Percentiles rank a stretch among this genome's conserved stretches.
Evolutionary conservation across 2,888 invertebrate genomes (phyloP).

Genomic region (Hemaris fuciformis): DNA sequence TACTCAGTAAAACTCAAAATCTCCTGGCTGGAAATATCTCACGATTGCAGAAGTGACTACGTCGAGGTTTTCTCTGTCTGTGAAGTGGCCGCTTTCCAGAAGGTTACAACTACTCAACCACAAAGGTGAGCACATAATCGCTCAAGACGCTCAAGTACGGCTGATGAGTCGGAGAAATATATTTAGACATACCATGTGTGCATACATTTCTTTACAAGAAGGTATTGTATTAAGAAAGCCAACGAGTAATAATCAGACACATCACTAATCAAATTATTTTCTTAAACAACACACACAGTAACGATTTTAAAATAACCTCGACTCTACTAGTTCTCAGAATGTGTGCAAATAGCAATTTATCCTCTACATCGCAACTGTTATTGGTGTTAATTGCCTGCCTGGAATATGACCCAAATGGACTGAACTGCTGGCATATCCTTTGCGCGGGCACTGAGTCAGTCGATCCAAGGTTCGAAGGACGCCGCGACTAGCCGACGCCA

Average conservation of each 20-base stretch:
- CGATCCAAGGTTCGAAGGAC: constrained; percentile 29
- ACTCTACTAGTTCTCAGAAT: background rate
- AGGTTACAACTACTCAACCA: background rate
- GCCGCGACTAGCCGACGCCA: constrained; percentile 30
- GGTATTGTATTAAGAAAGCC: background rate
- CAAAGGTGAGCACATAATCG: background rate
- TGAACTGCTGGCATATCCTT: constrained; percentile 3
- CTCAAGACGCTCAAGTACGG: background rate
- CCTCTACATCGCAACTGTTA: background rate
- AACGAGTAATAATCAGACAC: background rate
- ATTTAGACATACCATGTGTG: background rate
- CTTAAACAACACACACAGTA: background rate
- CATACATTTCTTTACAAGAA: background rate
- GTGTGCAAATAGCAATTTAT: background rate
- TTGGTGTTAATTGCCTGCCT: background rate
- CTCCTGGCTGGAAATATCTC: background rate
- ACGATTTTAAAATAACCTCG: background rate
- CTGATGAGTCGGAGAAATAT: no score
- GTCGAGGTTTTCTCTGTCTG: background rate
- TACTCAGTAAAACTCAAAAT: background rate
- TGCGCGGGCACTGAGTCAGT: background rate
- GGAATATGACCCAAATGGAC: background rate
- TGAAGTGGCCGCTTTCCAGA: background rate
- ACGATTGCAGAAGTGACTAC: background rate
- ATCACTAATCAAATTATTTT: background rate